phyloP scores from a whole-genome alignment of 1,140 invertebrate species.

The Zaprionus nigranus region DNA sequence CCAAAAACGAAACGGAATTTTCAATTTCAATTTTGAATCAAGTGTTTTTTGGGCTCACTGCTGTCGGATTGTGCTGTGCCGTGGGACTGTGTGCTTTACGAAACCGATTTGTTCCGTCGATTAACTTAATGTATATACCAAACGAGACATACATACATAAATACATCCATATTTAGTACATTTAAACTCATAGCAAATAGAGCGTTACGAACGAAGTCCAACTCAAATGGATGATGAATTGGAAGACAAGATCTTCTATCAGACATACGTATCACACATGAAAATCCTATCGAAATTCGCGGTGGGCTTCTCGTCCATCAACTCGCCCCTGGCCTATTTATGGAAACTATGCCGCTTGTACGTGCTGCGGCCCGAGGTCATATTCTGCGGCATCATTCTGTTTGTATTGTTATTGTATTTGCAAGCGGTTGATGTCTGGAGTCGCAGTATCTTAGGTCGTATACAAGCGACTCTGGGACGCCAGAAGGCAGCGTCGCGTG shows the following conservation, averaged over 20 bases:
- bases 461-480: conserved; percentile 89
- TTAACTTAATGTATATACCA: not conserved
- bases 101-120: no score
- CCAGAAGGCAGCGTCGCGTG: conserved; percentile 83
- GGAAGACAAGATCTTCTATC: conserved; percentile 93
- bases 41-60: conserved; percentile 16
- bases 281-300: conserved; percentile 92
- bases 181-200: not conserved
- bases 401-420: conserved; percentile 90
- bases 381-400: conserved; percentile 88
- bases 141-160: not conserved
- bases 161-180: not conserved
- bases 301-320: conserved; percentile 88
- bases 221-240: conserved; percentile 93
- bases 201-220: conserved; percentile 8
- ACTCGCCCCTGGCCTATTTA: conserved; percentile 88
- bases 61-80: not conserved
- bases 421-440: conserved; percentile 92
- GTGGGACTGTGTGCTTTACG: conserved; percentile 20
- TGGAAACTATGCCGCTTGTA: conserved; percentile 90
- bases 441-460: conserved; percentile 89
- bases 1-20: conserved; percentile 30
- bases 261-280: conserved; percentile 92
- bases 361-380: conserved; percentile 90
- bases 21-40: conserved; percentile 15